Conservation (phyloP, 2,797 vertebrate species). For the Enteromius thamalakanensis region DNA sequence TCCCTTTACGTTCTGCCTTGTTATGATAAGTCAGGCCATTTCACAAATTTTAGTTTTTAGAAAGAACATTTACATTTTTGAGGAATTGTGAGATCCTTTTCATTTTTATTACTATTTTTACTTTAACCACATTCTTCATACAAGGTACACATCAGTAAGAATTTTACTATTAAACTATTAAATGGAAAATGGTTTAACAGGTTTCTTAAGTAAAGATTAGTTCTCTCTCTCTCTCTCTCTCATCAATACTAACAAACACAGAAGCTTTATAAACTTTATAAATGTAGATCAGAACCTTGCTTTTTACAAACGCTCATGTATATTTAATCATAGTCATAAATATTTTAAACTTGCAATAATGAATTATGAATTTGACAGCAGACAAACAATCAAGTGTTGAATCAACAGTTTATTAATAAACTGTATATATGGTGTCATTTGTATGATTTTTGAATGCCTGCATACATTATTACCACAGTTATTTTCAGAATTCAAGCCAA, state of each 20-base stretch:
- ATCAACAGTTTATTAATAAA: neutral
- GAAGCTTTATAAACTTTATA: neutral
- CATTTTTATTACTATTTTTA: neutral
- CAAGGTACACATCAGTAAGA: neutral
- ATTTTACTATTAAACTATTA: neutral
- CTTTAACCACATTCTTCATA: neutral
- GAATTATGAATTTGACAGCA: neutral
- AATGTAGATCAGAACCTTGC: neutral
- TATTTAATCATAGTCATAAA: neutral
- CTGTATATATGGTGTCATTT: neutral
- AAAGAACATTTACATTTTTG: neutral
- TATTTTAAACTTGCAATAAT: conserved; percentile 1
- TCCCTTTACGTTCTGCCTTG: conserved; percentile 73
- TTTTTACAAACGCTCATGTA: neutral
- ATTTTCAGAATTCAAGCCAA: neutral
- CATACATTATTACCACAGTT: neutral
- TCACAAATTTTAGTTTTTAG: neutral
- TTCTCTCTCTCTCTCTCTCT: neutral
- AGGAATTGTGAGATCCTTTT: neutral
- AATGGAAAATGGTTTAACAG: neutral
- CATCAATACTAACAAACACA: neutral
- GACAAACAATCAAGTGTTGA: neutral
- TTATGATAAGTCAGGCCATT: conserved; percentile 44
- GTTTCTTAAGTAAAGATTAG: neutral
- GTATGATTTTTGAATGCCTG: neutral